Evolutionary conservation across 2,888 invertebrate species (phyloP).

Genomic region (Drosophila cracens): DNA sequence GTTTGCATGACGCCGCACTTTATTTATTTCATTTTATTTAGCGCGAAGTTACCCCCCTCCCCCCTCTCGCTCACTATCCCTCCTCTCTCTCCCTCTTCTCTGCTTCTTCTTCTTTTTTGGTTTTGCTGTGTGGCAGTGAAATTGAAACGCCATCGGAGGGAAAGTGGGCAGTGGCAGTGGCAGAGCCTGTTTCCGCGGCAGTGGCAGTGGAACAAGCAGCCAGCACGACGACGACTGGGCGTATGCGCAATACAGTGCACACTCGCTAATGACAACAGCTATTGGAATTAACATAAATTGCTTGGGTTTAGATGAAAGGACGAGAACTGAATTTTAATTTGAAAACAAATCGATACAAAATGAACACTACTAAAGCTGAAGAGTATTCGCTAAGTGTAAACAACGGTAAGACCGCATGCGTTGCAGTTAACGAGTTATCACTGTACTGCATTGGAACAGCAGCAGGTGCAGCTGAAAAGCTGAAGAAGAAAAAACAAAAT

Average conservation of each 20-base stretch:
- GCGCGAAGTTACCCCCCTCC: slow-evolving; percentile 21
- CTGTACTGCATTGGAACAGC: slow-evolving; percentile 13
- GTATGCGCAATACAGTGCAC: slow-evolving; percentile 68
- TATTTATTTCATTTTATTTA: slow-evolving; percentile 68
- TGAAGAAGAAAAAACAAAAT: slow-evolving; percentile 1
- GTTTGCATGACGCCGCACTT: slow-evolving; percentile 74
- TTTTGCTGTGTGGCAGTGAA: slow-evolving; percentile 53
- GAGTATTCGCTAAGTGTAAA: too few relatives aligned
- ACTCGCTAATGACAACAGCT: not conserved
- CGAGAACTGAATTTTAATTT: not conserved
- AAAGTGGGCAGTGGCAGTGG: slow-evolving; percentile 58
- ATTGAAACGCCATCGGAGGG: slow-evolving; percentile 55
- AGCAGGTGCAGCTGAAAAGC: slow-evolving; percentile 26
- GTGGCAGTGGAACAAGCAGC: slow-evolving; percentile 30
- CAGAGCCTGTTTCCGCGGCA: slow-evolving; percentile 3
- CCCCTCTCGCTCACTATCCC: not conserved
- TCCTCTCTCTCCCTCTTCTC: not conserved
- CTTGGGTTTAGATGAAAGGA: not conserved
- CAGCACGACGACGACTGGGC: slow-evolving; percentile 49
- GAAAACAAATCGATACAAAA: not conserved
- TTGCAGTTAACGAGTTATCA: not conserved
- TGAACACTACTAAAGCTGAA: too few relatives aligned
- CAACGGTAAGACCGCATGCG: not conserved
- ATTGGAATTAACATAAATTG: not conserved
- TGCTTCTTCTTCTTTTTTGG: not conserved